Conservation (phyloP, 2,797 vertebrate genomes). For the Benthosema pterotum region DNA sequence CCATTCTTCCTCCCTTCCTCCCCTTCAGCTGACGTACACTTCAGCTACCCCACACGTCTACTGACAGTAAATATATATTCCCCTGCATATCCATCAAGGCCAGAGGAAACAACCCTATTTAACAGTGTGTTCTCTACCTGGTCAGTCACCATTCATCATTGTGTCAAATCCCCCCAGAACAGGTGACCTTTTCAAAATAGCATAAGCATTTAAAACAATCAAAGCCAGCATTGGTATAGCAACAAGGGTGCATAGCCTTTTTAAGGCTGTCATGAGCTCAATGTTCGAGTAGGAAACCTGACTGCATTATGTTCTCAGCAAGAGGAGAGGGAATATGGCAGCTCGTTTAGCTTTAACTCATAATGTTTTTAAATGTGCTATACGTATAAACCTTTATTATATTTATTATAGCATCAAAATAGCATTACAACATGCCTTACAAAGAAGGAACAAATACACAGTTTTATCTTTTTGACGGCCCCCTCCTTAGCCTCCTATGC, state of each 20-base stretch:
- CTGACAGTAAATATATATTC: constrained; percentile 25
- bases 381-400: too few relatives aligned
- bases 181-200: constrained; percentile 60
- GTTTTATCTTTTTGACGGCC: too few relatives aligned
- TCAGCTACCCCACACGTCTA: background rate
- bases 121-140: constrained; percentile 19
- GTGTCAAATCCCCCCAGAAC: constrained; percentile 45
- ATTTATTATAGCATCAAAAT: too few relatives aligned
- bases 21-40: constrained; percentile 14
- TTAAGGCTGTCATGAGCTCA: constrained; percentile 29
- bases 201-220: constrained; percentile 55
- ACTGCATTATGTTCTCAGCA: background rate
- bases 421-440: too few relatives aligned
- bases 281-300: constrained; percentile 9
- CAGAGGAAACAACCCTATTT: constrained; percentile 44
- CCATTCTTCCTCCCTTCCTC: constrained; percentile 2
- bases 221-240: constrained; percentile 37
- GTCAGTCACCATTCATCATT: constrained; percentile 56
- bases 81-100: constrained; percentile 39
- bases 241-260: constrained; percentile 7
- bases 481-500: too few relatives aligned
- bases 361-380: too few relatives aligned
- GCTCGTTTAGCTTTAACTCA: too few relatives aligned
- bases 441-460: too few relatives aligned
- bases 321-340: background rate